Conservation (phyloP, 37 sponge, comb jelly and placozoan genomes). For the Mnemiopsis leidyi region DNA sequence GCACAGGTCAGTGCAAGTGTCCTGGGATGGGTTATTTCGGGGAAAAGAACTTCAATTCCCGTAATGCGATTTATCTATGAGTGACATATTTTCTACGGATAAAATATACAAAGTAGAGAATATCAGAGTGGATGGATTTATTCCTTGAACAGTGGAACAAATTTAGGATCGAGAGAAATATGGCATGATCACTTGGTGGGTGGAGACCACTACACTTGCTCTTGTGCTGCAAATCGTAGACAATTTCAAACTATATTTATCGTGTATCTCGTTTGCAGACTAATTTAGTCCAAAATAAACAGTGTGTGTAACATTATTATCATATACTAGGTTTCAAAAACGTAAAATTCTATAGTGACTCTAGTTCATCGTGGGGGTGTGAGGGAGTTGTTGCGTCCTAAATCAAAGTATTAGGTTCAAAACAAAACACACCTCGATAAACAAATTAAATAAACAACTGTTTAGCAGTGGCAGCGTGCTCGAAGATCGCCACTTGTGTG, state of each 20-base stretch:
- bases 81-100: too few relatives aligned
- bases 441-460: background rate
- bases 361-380: background rate
- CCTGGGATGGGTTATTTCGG: background rate
- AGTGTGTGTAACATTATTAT: background rate
- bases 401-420: background rate
- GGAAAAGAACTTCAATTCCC: background rate
- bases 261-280: background rate
- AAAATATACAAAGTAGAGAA: too few relatives aligned
- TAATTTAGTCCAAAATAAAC: slow-evolving; percentile 38
- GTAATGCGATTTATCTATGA: background rate
- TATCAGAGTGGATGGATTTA: too few relatives aligned
- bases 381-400: background rate
- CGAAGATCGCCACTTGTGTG: background rate
- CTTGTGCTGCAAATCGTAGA: slow-evolving; percentile 37
- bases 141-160: too few relatives aligned
- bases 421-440: background rate
- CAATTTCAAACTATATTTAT: slow-evolving; percentile 16
- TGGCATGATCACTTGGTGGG: too few relatives aligned
- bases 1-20: slow-evolving; percentile 5
- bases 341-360: background rate
- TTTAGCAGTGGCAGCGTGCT: background rate
- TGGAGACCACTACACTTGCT: background rate
- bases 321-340: background rate
- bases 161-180: too few relatives aligned